Conservation (phyloP, 2,888 invertebrate genomes). For the Sesia bembeciformis region DNA sequence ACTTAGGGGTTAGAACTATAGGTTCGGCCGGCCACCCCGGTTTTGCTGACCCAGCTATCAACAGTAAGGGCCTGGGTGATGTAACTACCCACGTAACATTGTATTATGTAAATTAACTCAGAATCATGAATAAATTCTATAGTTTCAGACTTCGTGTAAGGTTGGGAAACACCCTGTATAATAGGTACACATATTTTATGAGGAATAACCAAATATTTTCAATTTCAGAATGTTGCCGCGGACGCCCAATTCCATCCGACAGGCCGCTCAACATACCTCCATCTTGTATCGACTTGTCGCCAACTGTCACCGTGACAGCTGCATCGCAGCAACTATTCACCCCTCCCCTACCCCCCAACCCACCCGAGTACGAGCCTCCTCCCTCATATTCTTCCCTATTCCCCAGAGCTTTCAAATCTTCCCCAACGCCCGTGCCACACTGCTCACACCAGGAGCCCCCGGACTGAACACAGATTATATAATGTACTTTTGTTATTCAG, state of each 20-base stretch:
- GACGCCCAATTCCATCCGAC: slow-evolving; percentile 61
- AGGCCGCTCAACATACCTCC: slow-evolving; percentile 60
- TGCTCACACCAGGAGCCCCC: slow-evolving; percentile 63
- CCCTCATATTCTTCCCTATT: slow-evolving; percentile 80
- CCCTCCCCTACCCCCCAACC: slow-evolving; percentile 44
- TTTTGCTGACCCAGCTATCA: too few species aligned
- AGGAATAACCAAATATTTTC: background rate
- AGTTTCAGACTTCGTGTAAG: background rate
- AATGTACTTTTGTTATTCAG: too few species aligned
- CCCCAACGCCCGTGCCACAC: slow-evolving; percentile 58
- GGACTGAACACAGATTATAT: slow-evolving; percentile 16
- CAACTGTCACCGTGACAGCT: slow-evolving; percentile 56
- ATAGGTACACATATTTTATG: background rate
- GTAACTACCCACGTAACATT: background rate
- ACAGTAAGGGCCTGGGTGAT: too few species aligned
- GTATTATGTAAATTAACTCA: background rate
- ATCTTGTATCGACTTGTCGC: slow-evolving; percentile 60
- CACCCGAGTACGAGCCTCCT: slow-evolving; percentile 79
- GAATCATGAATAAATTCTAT: background rate
- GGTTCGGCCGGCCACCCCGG: too few species aligned
- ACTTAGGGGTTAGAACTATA: too few species aligned
- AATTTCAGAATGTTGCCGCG: slow-evolving; percentile 69
- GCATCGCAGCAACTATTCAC: slow-evolving; percentile 53
- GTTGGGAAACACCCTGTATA: background rate
- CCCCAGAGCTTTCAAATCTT: slow-evolving; percentile 68